Percentiles rank a stretch among this genome's conserved stretches.
phyloP scores from a whole-genome alignment of 2,888 invertebrate genomes.

The Seladonia tumulorum region DNA sequence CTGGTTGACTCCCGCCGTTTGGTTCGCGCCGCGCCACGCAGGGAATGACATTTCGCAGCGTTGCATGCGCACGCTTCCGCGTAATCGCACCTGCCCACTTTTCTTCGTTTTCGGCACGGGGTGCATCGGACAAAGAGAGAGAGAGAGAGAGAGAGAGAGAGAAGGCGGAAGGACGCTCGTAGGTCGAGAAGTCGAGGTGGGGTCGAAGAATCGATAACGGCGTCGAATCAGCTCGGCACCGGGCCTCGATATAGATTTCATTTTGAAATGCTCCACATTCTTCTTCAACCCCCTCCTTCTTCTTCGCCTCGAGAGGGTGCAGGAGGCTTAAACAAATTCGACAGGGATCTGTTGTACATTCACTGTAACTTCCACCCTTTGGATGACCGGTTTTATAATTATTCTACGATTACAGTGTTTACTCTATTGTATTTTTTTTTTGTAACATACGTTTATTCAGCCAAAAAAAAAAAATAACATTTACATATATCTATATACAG shows the following conservation, averaged over 20 bases:
- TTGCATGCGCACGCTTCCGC: conserved; percentile 76
- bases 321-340: background rate
- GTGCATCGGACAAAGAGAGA: background rate
- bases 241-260: conserved; percentile 5
- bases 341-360: background rate
- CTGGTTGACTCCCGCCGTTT: conserved; percentile 58
- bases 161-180: background rate
- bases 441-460: no score
- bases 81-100: conserved; percentile 79
- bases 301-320: background rate
- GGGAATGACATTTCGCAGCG: conserved; percentile 79
- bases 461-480: no score
- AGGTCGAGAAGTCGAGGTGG: background rate
- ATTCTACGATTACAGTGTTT: no score
- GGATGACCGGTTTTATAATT: no score
- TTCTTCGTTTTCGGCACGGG: conserved; percentile 7
- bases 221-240: background rate
- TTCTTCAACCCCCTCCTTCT: background rate
- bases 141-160: background rate
- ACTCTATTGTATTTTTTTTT: no score
- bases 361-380: no score
- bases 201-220: conserved; percentile 18
- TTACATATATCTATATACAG: no score
- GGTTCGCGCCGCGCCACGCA: conserved; percentile 51
- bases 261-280: background rate